phyloP scores from a whole-genome alignment of 2,113 vertebrate genomes.

The Paramormyrops kingsleyae region DNA sequence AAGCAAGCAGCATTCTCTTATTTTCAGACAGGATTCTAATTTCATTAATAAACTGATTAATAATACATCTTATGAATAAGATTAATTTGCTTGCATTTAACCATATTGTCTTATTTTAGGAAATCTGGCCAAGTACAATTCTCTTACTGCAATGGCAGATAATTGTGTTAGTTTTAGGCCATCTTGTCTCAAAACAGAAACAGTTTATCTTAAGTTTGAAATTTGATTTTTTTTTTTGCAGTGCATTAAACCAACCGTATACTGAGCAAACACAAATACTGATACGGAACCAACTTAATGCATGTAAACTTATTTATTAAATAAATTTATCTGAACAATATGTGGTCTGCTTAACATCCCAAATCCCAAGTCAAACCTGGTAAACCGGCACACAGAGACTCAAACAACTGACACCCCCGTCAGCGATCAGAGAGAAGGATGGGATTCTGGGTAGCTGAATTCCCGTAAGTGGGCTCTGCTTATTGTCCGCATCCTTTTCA shows the following conservation, averaged over 20 bases:
- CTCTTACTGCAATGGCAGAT: no score
- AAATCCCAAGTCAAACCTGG: background rate
- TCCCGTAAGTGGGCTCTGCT: slow-evolving; percentile 13
- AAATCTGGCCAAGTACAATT: no score
- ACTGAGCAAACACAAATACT: background rate
- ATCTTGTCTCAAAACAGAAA: no score
- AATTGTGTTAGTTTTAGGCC: no score
- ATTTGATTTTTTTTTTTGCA: no score
- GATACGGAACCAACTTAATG: background rate
- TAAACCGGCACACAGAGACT: background rate
- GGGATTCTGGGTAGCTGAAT: slow-evolving; percentile 12
- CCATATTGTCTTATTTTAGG: no score
- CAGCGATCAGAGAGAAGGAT: background rate
- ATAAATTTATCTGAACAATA: background rate
- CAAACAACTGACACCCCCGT: background rate
- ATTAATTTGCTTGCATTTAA: no score
- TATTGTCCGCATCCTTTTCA: slow-evolving; percentile 1
- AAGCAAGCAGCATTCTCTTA: no score
- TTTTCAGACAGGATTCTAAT: no score
- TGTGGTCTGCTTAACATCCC: background rate
- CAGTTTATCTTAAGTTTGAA: no score
- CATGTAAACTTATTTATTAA: background rate
- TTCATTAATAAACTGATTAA: no score
- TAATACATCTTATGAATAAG: no score
- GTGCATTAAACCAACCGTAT: background rate